Conservation (phyloP, 2,797 vertebrate species). For the Peromyscus melanophrys region DNA sequence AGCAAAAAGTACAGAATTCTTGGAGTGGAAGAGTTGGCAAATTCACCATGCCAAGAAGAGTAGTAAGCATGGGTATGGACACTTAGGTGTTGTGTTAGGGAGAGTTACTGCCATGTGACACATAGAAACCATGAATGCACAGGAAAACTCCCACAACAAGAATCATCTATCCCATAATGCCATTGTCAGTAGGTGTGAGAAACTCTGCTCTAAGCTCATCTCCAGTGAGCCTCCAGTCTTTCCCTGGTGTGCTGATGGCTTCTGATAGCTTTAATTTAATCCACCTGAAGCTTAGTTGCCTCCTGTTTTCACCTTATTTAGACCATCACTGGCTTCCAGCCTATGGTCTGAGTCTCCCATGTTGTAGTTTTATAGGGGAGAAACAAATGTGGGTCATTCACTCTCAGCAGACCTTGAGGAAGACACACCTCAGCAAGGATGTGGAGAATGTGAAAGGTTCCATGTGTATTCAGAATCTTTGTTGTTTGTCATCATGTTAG, state of each 20-base stretch:
- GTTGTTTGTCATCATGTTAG: neutral
- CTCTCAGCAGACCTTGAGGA: neutral
- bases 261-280: neutral
- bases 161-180: neutral
- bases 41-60: neutral
- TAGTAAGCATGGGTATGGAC: neutral
- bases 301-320: neutral
- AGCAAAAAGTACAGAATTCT: neutral
- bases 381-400: neutral
- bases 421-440: neutral
- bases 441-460: neutral
- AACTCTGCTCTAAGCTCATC: neutral
- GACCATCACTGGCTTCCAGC: neutral
- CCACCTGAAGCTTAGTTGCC: neutral
- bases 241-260: neutral
- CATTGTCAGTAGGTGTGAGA: neutral
- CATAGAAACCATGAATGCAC: neutral
- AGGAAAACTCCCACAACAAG: neutral
- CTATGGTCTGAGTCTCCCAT: neutral
- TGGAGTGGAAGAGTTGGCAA: neutral
- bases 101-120: neutral
- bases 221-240: neutral
- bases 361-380: neutral
- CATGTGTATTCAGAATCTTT: neutral
- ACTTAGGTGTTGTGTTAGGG: too few species aligned